These are phyloP conservation scores for Malurus leucopterus DNA, from an alignment of 2,797 vertebrate genomes.

Conservation along the genomic window DNA sequence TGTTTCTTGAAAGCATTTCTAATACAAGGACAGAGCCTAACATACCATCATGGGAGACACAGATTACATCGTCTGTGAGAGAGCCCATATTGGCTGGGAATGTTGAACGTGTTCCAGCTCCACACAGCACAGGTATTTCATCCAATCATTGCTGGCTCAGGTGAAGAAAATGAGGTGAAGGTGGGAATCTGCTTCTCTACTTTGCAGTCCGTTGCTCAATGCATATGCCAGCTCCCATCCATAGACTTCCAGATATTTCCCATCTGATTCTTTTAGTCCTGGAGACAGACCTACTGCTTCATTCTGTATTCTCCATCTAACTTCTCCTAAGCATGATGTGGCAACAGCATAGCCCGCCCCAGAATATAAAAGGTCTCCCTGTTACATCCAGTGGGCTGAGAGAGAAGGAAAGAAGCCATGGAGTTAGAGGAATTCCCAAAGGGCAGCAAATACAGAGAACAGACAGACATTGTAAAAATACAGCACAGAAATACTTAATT, in stretches of 20 bases:
- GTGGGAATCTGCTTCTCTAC: background rate
- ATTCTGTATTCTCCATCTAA: background rate
- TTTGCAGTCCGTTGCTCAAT: background rate
- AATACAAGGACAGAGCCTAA: background rate
- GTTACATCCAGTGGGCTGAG: background rate
- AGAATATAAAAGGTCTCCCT: conserved; percentile 5
- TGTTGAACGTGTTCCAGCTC: background rate
- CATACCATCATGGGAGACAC: background rate
- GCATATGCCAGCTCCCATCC: background rate
- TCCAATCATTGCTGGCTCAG: background rate
- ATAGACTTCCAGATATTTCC: background rate
- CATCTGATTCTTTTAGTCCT: background rate
- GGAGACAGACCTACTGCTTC: background rate
- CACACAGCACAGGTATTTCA: background rate
- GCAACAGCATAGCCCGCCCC: background rate
- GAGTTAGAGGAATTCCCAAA: conserved; percentile 28
- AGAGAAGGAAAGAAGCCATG: background rate
- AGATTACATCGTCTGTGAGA: background rate
- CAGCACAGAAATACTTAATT: background rate
- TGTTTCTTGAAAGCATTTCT: background rate
- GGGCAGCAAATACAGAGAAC: conserved; percentile 14
- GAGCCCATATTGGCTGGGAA: background rate
- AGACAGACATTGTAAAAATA: conserved; percentile 29
- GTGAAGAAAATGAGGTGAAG: background rate
- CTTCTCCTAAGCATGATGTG: background rate